Evolutionary conservation across 1,140 invertebrate species (phyloP).

Genomic region (Drosophila sulfurigaster): DNA sequence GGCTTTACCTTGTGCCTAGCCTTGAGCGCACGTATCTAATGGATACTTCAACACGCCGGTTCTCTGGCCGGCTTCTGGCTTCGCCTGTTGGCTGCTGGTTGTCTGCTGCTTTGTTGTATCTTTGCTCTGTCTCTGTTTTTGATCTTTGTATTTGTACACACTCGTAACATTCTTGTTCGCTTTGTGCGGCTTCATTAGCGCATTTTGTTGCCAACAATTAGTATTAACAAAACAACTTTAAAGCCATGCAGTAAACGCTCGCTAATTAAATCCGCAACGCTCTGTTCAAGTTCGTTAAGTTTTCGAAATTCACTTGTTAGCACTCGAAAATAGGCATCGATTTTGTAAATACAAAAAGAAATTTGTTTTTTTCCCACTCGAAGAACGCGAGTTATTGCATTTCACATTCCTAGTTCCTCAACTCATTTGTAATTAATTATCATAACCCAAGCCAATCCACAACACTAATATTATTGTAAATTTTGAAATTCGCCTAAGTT

Average conservation of each 20-base stretch:
- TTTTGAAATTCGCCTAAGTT: not conserved
- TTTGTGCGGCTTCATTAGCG: constrained; percentile 50
- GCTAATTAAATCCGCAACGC: constrained; percentile 7
- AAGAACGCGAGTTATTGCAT: not conserved
- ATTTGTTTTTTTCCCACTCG: not conserved
- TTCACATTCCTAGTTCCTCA: not conserved
- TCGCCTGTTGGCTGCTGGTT: constrained; percentile 53
- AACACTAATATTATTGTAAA: not conserved
- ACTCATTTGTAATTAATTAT: not conserved
- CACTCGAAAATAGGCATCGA: not conserved
- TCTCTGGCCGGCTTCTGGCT: constrained; percentile 52
- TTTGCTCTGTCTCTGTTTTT: constrained; percentile 14
- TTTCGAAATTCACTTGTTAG: not conserved
- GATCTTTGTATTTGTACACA: constrained; percentile 30
- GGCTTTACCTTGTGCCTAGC: constrained; percentile 57
- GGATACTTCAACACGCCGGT: constrained; percentile 72
- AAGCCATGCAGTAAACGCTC: constrained; percentile 26
- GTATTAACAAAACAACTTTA: constrained; percentile 57
- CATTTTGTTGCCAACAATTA: constrained; percentile 62
- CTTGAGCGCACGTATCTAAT: constrained; percentile 76
- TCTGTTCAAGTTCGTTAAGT: not conserved
- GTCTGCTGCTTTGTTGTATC: constrained; percentile 39
- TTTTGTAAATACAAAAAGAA: not conserved
- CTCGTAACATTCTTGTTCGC: constrained; percentile 34
- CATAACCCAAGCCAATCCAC: not conserved